Evolutionary conservation across 2,797 vertebrate genomes (phyloP).

Genomic region (Poliocrania exsul): DNA sequence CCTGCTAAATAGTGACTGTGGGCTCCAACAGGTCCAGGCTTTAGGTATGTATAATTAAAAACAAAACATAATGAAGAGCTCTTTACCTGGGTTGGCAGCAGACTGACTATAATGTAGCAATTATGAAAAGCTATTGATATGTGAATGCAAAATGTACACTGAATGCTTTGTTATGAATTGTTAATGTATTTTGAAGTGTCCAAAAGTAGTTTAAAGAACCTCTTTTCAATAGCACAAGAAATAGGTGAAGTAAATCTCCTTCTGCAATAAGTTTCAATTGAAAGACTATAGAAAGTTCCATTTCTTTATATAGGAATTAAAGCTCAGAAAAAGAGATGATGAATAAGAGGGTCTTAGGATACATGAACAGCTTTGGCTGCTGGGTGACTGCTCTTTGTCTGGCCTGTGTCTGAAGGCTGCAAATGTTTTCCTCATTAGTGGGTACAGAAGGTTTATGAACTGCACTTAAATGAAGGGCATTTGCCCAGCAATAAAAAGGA

Average conservation of each 20-base stretch:
- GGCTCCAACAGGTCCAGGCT: background rate
- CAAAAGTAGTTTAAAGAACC: background rate
- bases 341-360: background rate
- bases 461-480: background rate
- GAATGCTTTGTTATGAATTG: background rate
- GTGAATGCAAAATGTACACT: background rate
- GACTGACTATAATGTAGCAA: background rate
- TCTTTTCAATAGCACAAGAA: background rate
- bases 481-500: background rate
- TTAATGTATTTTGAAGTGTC: background rate
- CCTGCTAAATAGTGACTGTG: background rate
- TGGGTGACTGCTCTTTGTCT: background rate
- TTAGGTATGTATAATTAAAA: background rate
- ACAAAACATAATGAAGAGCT: background rate
- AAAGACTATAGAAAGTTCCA: background rate
- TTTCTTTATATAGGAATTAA: background rate
- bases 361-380: background rate
- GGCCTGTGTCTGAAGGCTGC: background rate
- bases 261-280: background rate
- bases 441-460: background rate
- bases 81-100: background rate
- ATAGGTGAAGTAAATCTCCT: background rate
- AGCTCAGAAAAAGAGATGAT: background rate
- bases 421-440: background rate
- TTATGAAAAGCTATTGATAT: background rate